Evolutionary conservation across 92 coral and sea anemone species (phyloP), one percentile per base, ranked within the genome.

Genomic region (Parazoanthus swiftii): DNA sequence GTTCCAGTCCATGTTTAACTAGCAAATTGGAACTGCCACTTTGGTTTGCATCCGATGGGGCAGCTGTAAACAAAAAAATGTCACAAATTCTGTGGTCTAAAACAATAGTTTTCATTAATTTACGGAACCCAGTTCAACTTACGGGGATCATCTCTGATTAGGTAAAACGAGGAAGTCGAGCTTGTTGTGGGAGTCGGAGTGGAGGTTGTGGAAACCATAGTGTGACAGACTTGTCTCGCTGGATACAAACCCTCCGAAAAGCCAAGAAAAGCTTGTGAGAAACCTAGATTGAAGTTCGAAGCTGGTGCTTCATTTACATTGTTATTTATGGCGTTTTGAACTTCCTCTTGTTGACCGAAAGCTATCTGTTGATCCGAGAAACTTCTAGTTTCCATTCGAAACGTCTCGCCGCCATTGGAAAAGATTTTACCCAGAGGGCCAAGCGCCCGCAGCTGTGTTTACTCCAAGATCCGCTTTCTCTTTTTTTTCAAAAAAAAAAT

Each of bases 1-100:
- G 97, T 29, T 97, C 98, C 33, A 95, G 87, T 81, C 99, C 99
- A 85, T 97, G 95, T 86, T 96, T 88, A 14, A 96, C 98, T 10
- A 95, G 89, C 44, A 95, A 92, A 88, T 94, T 97, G 26, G 93
- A 85, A 70, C 95, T 97, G 71, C 95, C 95, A 71, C 89, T 92
- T 23, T 77, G 77, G 51, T 90, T 92, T 25, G 74, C 78, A 16
- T 90, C 92, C 71, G 97, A 89, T 37, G 92, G 96, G 9, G 98
- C 90, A 16, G 93, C 98, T 95, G 89, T 15, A 43, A 65, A 85
- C 44, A 23, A 58, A 81, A 66, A 92, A 25, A 54, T 2, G 37
- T 71, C 44, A 77, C 6, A 74, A 56, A 8, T 11, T 2, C 36
- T 51, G 16, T 25, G 33, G 18, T 44, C 23, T 39, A 48, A 33